Evolutionary conservation across 2,113 vertebrate genomes (phyloP).

Genomic region (Cavia aperea): DNA sequence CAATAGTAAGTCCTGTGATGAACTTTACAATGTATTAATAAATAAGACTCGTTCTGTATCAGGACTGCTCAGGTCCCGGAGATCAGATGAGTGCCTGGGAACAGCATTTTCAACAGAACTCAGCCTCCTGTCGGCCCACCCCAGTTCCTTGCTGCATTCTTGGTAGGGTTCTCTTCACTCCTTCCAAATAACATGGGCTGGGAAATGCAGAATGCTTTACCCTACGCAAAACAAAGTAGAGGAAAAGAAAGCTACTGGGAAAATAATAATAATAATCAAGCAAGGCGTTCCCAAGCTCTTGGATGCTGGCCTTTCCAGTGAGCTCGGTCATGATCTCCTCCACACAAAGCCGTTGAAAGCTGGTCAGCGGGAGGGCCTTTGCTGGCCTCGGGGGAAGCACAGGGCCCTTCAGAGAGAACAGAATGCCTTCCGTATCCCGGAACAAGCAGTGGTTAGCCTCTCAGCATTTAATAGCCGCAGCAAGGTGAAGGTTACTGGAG

Average conservation of each 20-base stretch:
- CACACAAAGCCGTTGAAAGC: neutral
- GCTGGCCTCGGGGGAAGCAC: neutral
- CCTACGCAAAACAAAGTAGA: conserved; percentile 47
- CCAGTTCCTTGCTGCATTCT: neutral
- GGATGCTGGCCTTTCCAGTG: conserved; percentile 7
- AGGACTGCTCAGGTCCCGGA: neutral
- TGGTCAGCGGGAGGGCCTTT: neutral
- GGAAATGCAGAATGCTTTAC: conserved; percentile 43
- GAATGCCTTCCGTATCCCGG: conserved; percentile 54
- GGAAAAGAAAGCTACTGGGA: conserved; percentile 46
- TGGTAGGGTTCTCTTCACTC: neutral
- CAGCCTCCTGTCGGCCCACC: neutral
- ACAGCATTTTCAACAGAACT: neutral
- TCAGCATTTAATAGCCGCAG: conserved; percentile 49
- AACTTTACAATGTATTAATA: conserved; percentile 21
- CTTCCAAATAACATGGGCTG: conserved; percentile 11
- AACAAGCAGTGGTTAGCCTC: conserved; percentile 63
- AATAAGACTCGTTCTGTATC: neutral
- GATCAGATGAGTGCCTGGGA: neutral
- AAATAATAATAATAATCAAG: conserved; percentile 58
- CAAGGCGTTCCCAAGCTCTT: neutral
- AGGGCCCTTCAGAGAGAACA: conserved; percentile 8
- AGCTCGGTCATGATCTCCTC: neutral
- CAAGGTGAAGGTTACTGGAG: conserved; percentile 41
- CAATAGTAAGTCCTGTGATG: neutral